phyloP scores from a whole-genome alignment of 2,797 vertebrate species.

The Microctenopoma stevenorrisi region DNA sequence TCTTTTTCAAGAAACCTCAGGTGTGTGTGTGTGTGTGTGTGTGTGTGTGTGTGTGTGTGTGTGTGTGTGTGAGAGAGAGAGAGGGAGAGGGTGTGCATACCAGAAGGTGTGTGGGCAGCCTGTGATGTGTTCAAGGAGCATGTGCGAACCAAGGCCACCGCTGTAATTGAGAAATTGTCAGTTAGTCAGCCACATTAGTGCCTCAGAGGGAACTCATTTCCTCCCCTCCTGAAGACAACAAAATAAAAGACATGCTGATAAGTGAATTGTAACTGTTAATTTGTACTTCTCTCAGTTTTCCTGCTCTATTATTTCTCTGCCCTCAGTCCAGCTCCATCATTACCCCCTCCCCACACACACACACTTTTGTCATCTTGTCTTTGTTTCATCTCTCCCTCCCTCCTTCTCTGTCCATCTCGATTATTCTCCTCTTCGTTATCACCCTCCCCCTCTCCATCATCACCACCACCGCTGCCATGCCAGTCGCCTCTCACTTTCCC shows the following conservation, averaged over 20 bases:
- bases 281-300: slow-evolving; percentile 25
- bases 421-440: slow-evolving; percentile 66
- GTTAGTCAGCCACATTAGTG: slow-evolving; percentile 64
- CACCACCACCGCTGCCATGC: slow-evolving; percentile 2
- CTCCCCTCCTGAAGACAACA: slow-evolving; percentile 9
- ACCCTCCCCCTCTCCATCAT: slow-evolving; percentile 8
- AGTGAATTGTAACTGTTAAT: slow-evolving; percentile 50
- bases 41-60: slow-evolving; percentile 15
- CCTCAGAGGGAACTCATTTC: slow-evolving; percentile 45
- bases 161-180: slow-evolving; percentile 59
- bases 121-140: slow-evolving; percentile 51
- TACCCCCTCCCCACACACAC: slow-evolving; percentile 17
- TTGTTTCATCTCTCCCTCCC: slow-evolving; percentile 64
- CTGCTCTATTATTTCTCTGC: slow-evolving; percentile 18
- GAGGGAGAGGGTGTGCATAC: slow-evolving; percentile 10
- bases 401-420: slow-evolving; percentile 73
- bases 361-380: slow-evolving; percentile 65
- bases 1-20: slow-evolving; percentile 16
- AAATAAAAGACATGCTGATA: slow-evolving; percentile 43
- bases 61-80: slow-evolving; percentile 1
- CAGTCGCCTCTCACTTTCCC: slow-evolving; percentile 48
- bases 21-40: slow-evolving; percentile 4
- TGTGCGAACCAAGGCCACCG: slow-evolving; percentile 51
- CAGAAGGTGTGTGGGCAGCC: slow-evolving; percentile 66
- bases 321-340: slow-evolving; percentile 51